Evolutionary conservation across 1,140 invertebrate genomes (phyloP).

Genomic region (Achroia grisella): DNA sequence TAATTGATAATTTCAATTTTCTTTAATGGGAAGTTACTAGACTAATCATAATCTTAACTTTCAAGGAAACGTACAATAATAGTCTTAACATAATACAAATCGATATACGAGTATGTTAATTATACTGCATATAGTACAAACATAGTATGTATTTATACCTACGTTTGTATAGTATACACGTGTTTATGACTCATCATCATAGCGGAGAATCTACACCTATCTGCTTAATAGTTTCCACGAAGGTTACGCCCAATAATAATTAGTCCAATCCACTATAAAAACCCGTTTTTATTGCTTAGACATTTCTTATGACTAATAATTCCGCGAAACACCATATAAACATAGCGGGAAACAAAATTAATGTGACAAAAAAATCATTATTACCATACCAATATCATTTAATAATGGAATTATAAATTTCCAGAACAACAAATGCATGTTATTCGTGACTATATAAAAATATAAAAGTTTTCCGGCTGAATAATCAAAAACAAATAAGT

Average conservation of each 20-base stretch:
- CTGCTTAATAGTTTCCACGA: not conserved
- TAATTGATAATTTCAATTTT: too few species aligned
- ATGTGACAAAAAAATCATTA: too few species aligned
- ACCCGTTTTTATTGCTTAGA: constrained; percentile 1
- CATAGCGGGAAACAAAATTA: not conserved
- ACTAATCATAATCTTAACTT: too few species aligned
- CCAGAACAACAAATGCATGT: too few species aligned
- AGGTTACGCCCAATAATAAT: constrained; percentile 2
- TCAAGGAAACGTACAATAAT: too few species aligned
- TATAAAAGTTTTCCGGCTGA: not conserved
- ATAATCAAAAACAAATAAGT: constrained; percentile 35
- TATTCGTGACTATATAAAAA: too few species aligned
- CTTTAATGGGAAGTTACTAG: too few species aligned
- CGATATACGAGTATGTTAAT: too few species aligned
- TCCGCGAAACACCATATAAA: not conserved
- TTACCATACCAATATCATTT: not conserved
- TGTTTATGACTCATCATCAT: not conserved
- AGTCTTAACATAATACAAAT: too few species aligned
- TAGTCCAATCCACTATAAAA: constrained; percentile 1
- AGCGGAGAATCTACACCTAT: not conserved
- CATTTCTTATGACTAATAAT: constrained; percentile 1
- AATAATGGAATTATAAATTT: not conserved
- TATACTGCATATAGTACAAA: too few species aligned
- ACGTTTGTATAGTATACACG: too few species aligned
- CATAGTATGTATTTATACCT: too few species aligned